Base-by-base conservation (phyloP, 2,888 invertebrate species). In the Ormia ochracea region DNA sequence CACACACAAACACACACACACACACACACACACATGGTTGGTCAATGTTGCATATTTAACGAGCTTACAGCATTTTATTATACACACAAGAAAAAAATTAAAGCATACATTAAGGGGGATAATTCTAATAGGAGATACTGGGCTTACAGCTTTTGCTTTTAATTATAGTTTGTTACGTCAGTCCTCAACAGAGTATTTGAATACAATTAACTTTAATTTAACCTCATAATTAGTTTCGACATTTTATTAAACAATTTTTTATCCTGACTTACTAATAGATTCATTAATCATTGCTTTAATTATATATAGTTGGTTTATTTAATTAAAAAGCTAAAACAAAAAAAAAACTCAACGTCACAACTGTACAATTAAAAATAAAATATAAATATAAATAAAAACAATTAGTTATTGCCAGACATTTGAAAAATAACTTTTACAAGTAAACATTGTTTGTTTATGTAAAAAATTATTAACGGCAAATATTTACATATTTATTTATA, bases 401-500 rank as follows among this genome's bases (percentile, higher is more conserved):
- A 41, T 41, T 50, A 48, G 36, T 74, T 48, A 28, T 48, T 56
- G 48, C n/a, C n/a, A 38, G 36, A 14, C n/a, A 56, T 66, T 66
- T 41, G 48, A n/a, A 50, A 58, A 66, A 65, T 31, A 17, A 36
- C 19, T 66, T 50, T 66, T n/a, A n/a, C n/a, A n/a, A n/a, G 45
- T 65, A 63, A 63, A 56, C 38, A 72, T 31, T 38, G 28, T 38
- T 36, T 73, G 6, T 41, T 36, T 38, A 28, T 31, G 5, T 1
- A 41, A 43, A 21, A 48, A 31, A 58, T 66, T 43, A 66, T 58
- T 21, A 58, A 66, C 65, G 41, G 38, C 19, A 74, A 74, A 59
- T 74, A 72, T 50, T 43, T 72, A 54, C 19, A 59, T 74, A 72
- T 50, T 43, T 72, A 54, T 26, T 38, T 19, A 17, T 19, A 54